A percentile compares a stretch with the other conserved stretches of the same genome.
These are phyloP conservation scores for Vespertilio murinus DNA, from an alignment of 2,797 vertebrate genomes.

Conservation along the genomic window DNA sequence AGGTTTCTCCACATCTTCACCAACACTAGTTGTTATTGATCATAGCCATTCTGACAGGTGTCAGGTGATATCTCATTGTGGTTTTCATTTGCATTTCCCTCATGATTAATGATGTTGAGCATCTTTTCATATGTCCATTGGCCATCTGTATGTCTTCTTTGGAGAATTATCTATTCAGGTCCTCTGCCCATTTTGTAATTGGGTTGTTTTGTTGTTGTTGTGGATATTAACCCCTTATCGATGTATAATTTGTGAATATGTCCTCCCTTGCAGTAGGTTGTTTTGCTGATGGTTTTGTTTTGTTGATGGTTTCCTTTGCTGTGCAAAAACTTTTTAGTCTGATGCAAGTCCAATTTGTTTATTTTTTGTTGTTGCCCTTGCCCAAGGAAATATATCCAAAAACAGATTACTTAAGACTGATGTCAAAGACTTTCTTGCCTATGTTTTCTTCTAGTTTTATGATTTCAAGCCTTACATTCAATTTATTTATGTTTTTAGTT, in stretches of 20 bases:
- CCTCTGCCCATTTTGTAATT: background rate
- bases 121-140: background rate
- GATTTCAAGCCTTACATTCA: background rate
- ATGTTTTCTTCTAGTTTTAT: background rate
- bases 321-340: background rate
- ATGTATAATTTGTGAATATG: background rate
- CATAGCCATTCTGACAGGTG: background rate
- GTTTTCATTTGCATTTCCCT: background rate
- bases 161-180: background rate
- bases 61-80: background rate
- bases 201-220: background rate
- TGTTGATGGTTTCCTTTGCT: background rate
- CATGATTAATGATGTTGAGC: background rate
- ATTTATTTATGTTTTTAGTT: background rate
- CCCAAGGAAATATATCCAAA: background rate
- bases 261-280: background rate
- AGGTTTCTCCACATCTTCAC: background rate
- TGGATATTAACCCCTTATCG: background rate
- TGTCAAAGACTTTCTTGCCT: background rate
- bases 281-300: background rate
- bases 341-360: background rate
- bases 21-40: background rate
- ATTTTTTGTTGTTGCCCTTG: background rate
- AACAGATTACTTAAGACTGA: background rate
- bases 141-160: background rate